phyloP scores from a whole-genome alignment of 2,113 vertebrate species.

The Corvus hawaiiensis region DNA sequence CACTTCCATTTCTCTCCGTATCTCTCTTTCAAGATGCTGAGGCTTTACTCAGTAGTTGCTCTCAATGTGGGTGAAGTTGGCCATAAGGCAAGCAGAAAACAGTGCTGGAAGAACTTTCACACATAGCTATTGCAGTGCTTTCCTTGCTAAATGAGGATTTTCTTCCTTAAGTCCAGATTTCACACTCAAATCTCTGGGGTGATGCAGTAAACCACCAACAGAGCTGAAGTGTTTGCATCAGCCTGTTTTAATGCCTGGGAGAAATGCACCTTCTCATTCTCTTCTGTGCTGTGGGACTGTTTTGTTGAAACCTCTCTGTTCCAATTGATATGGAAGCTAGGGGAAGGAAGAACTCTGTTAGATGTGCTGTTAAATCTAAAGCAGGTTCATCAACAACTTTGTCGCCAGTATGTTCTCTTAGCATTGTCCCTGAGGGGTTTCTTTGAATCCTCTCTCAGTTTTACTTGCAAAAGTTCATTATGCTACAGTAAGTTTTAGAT shows the following conservation, averaged over 20 bases:
- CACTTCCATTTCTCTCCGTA: neutral
- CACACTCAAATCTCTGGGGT: constrained; percentile 68
- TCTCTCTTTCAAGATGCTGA: neutral
- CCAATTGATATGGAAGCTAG: neutral
- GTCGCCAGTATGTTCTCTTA: neutral
- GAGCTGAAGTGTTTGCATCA: constrained; percentile 44
- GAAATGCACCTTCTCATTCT: constrained; percentile 57
- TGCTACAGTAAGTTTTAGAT: constrained; percentile 37
- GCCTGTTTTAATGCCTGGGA: constrained; percentile 55
- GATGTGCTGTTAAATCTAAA: neutral
- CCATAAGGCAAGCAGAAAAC: constrained; percentile 73
- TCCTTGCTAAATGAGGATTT: constrained; percentile 67
- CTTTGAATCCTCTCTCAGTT: constrained; percentile 30
- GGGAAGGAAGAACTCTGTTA: neutral
- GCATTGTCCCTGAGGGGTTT: constrained; percentile 27
- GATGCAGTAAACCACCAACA: constrained; percentile 56
- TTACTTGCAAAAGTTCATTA: constrained; percentile 48
- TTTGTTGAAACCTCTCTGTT: neutral
- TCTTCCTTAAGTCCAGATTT: constrained; percentile 64
- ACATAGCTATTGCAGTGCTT: constrained; percentile 48
- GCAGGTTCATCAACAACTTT: neutral
- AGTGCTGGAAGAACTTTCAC: constrained; percentile 67
- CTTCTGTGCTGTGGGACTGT: neutral
- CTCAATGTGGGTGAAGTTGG: constrained; percentile 43
- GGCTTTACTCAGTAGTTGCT: constrained; percentile 37